Base-by-base conservation (phyloP, 2,113 vertebrate species). In the Burhinus oedicnemus region DNA sequence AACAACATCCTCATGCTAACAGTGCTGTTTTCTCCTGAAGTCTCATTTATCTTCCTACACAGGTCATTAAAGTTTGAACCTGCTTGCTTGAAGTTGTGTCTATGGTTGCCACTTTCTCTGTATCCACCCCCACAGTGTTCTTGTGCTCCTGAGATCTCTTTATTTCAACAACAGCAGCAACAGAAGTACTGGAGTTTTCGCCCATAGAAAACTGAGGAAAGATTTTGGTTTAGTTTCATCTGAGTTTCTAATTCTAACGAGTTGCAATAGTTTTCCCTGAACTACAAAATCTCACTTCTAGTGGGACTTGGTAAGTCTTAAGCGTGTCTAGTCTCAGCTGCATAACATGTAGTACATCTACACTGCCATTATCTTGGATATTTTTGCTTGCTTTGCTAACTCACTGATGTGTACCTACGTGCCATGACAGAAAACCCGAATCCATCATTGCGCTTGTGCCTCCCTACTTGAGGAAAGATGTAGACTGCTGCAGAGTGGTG, bases 11-110 rank as follows among this genome's bases (percentile, higher is more conserved):
- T 96, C 92, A 77, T 89, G 87, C 94, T 94, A 95, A 94, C 74
- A 81, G 87, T 92, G 76, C 89, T 94, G 40, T 89, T 96, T 97
- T 94, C 69, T 80, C 86, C 62, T 95, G 85, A 95, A 78, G 75
- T 86, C 94, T 96, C 91, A 90, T 97, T 97, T 89, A 89, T 97
- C 96, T 97, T 96, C 91, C 65, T 93, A 93, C 58, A 64, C 84
- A 96, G 85, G 91, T 95, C 91, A 77, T 72, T 91, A 86, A 94
- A 95, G 86, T 95, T 92, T 66, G 92, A 93, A 58, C 89, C 58
- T 89, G 49, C 52, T 96, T 88, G n/a, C 60, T 93, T 96, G 87
- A 96, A 89, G 83, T 87, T 95, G 81, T 90, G 86, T 79, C 80
- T 95, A 0, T 40, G 77, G 88, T 95, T 97, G 62, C 94, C 76